These are phyloP conservation scores for Coelopa frigida DNA, from an alignment of 1,140 invertebrate species.

Conservation along the genomic window DNA sequence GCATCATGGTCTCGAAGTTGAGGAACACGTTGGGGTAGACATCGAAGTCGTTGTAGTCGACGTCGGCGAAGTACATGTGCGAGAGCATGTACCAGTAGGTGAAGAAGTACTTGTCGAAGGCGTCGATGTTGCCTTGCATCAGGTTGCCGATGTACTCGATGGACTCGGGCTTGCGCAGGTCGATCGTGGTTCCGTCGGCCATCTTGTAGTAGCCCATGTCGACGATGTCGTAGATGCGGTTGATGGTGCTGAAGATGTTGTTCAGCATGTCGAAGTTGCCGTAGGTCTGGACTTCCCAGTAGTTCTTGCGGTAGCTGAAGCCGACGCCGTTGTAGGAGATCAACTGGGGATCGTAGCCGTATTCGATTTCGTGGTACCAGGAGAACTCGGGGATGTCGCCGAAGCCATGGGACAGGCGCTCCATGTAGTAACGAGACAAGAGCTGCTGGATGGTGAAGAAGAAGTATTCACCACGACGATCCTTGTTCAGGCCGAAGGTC, in stretches of 20 bases:
- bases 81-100: constrained; percentile 28
- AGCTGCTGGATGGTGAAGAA: constrained; percentile 56
- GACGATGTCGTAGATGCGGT: constrained; percentile 54
- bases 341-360: constrained; percentile 55
- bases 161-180: constrained; percentile 41
- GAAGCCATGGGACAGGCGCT: constrained; percentile 57
- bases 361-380: constrained; percentile 49
- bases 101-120: constrained; percentile 38
- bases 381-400: constrained; percentile 53
- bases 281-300: constrained; percentile 36
- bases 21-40: constrained; percentile 46
- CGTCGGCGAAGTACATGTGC: constrained; percentile 38
- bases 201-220: constrained; percentile 51
- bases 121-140: constrained; percentile 50
- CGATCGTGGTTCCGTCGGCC: constrained; percentile 38
- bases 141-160: constrained; percentile 49
- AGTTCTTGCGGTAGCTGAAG: constrained; percentile 50
- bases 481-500: constrained; percentile 45
- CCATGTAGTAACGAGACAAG: constrained; percentile 58
- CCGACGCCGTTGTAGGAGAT: constrained; percentile 52
- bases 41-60: constrained; percentile 23
- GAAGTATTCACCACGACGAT: constrained; percentile 57
- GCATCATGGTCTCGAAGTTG: constrained; percentile 48
- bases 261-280: constrained; percentile 29
- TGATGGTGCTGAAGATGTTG: constrained; percentile 48